These are phyloP conservation scores for Galleria mellonella DNA, from an alignment of 1,140 invertebrate species.

Conservation along the genomic window DNA sequence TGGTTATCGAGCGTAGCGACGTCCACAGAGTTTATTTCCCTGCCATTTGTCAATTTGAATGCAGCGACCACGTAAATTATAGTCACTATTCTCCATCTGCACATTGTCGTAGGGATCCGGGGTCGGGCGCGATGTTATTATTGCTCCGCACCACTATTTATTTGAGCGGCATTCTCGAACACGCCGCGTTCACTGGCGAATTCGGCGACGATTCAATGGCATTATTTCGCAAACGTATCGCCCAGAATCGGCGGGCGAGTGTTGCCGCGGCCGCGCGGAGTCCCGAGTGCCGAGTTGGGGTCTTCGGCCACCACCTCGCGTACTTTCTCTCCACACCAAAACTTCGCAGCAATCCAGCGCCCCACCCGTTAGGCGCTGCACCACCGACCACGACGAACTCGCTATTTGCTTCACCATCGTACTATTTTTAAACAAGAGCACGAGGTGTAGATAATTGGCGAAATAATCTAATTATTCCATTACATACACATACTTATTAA, in stretches of 20 bases:
- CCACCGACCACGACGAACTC: slow-evolving; percentile 11
- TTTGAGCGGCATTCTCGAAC: slow-evolving; percentile 62
- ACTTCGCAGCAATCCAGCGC: slow-evolving; percentile 29
- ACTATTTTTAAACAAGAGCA: too few relatives aligned
- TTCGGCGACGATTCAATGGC: slow-evolving; percentile 47
- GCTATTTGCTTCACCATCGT: too few relatives aligned
- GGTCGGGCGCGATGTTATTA: slow-evolving; percentile 26
- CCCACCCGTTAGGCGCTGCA: slow-evolving; percentile 30
- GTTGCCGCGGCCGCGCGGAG: slow-evolving; percentile 55
- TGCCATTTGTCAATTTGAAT: slow-evolving; percentile 22
- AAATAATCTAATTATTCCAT: too few relatives aligned
- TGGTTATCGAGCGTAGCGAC: slow-evolving; percentile 36
- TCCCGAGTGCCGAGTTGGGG: slow-evolving; percentile 35
- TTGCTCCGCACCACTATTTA: slow-evolving; percentile 45
- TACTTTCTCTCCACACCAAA: slow-evolving; percentile 64
- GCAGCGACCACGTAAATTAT: slow-evolving; percentile 51
- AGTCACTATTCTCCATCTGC: slow-evolving; percentile 62
- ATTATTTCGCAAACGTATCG: slow-evolving; percentile 60
- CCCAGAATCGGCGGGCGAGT: slow-evolving; percentile 46
- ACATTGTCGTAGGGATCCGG: slow-evolving; percentile 51
- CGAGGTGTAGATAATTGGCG: too few relatives aligned
- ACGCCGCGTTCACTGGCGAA: slow-evolving; percentile 42
- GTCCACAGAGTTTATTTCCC: slow-evolving; percentile 39
- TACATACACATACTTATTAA: too few relatives aligned
- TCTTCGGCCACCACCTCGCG: slow-evolving; percentile 56